Percentiles rank a stretch among this genome's conserved stretches.
Evolutionary conservation across 2,797 vertebrate genomes (phyloP).

Genomic region (Poecile montanus): DNA sequence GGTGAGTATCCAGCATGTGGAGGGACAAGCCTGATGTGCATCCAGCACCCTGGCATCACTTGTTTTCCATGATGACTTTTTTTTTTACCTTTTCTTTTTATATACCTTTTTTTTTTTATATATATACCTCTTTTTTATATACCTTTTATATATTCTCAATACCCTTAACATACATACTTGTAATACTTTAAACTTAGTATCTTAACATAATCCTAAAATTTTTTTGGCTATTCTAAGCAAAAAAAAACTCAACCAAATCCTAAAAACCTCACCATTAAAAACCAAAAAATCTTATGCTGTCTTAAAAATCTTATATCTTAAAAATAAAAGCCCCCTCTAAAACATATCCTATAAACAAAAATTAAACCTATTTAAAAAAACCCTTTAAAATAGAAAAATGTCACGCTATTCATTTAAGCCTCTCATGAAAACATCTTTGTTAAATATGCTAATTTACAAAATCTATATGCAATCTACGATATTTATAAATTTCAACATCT

Average conservation of each 20-base stretch:
- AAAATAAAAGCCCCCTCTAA: not conserved
- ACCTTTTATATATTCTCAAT: not conserved
- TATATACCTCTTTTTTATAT: not conserved
- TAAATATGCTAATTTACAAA: not conserved
- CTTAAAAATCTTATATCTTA: not conserved
- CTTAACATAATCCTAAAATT: not conserved
- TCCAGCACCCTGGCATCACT: not conserved
- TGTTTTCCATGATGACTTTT: too few relatives aligned
- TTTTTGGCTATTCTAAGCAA: not conserved
- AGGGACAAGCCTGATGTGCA: not conserved
- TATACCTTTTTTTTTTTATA: not conserved
- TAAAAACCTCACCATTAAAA: not conserved
- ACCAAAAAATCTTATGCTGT: fast-evolving
- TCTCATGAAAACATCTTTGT: not conserved
- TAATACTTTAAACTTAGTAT: not conserved
- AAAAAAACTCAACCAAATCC: not conserved
- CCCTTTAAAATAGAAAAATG: not conserved
- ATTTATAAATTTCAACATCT: not conserved
- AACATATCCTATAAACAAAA: not conserved
- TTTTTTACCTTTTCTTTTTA: not conserved
- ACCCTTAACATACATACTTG: not conserved
- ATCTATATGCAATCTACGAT: fast-evolving
- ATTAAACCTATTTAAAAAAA: not conserved
- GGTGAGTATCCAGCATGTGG: fast-evolving
- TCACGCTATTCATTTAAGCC: not conserved